Conservation (phyloP, 2,888 invertebrate species). For the Tromatobia lineatoria region DNA sequence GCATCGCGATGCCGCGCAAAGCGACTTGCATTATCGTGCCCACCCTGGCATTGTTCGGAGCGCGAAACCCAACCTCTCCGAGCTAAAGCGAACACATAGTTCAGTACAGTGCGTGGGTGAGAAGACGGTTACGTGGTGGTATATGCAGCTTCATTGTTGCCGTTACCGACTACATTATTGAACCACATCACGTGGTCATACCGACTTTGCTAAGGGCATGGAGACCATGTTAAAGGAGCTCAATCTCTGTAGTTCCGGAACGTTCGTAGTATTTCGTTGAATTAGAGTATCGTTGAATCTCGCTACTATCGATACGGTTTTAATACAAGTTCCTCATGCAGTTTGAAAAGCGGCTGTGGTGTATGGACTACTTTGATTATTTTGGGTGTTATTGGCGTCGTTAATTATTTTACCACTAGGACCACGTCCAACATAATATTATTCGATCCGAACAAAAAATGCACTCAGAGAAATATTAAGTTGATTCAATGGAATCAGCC, state of each 20-base stretch:
- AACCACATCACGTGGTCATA: slow-evolving; percentile 58
- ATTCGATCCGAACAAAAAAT: too few relatives aligned
- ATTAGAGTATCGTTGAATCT: not conserved
- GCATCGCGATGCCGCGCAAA: slow-evolving; percentile 48
- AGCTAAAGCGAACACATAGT: not conserved
- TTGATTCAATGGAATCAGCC: too few relatives aligned
- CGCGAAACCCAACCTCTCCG: slow-evolving; percentile 42
- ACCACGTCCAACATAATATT: too few relatives aligned
- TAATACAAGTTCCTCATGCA: not conserved
- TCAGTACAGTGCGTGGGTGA: not conserved
- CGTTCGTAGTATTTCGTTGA: not conserved
- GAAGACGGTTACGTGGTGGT: slow-evolving; percentile 13
- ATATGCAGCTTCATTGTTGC: slow-evolving; percentile 68
- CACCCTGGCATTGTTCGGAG: slow-evolving; percentile 54
- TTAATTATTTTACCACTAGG: too few relatives aligned
- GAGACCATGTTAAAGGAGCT: not conserved
- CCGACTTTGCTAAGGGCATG: slow-evolving; percentile 28
- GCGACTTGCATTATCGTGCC: slow-evolving; percentile 45
- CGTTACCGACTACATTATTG: slow-evolving; percentile 64
- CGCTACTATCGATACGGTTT: not conserved
- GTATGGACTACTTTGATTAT: too few relatives aligned
- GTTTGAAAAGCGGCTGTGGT: too few relatives aligned
- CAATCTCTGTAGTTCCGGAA: not conserved
- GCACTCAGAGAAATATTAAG: too few relatives aligned
- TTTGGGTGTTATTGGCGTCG: too few relatives aligned